Conservation (phyloP, 2,888 invertebrate species). For the Helobdella robusta region DNA sequence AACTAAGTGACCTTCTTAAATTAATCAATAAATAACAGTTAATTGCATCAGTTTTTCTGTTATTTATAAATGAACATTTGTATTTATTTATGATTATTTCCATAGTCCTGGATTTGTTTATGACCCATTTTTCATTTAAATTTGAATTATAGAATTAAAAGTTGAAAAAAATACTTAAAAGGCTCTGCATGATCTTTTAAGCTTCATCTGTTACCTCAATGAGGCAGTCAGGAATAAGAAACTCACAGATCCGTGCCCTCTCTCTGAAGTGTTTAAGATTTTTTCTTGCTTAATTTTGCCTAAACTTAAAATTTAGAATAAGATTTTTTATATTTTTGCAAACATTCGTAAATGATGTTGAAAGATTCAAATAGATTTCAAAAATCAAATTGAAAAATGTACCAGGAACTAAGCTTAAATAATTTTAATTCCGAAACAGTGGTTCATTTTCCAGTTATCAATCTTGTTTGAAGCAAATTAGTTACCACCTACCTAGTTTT, state of each 20-base stretch:
- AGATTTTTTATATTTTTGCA: too few species aligned
- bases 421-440: too few species aligned
- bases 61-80: not conserved
- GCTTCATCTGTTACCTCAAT: conserved; percentile 77
- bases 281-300: too few species aligned
- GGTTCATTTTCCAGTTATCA: too few species aligned
- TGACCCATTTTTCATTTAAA: not conserved
- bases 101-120: too few species aligned
- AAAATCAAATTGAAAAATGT: too few species aligned
- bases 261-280: conserved; percentile 51
- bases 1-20: too few species aligned
- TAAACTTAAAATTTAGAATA: too few species aligned
- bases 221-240: conserved; percentile 73
- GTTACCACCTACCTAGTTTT: not conserved
- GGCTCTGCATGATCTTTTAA: conserved; percentile 65
- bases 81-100: conserved; percentile 10
- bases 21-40: not conserved
- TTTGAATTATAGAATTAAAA: not conserved
- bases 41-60: not conserved
- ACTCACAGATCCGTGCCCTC: conserved; percentile 53
- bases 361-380: too few species aligned
- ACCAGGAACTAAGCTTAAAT: too few species aligned
- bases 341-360: too few species aligned
- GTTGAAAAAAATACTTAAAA: too few species aligned
- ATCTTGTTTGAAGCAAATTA: not conserved